Conservation (phyloP, 2,888 invertebrate species). For the Eilema depressum region DNA sequence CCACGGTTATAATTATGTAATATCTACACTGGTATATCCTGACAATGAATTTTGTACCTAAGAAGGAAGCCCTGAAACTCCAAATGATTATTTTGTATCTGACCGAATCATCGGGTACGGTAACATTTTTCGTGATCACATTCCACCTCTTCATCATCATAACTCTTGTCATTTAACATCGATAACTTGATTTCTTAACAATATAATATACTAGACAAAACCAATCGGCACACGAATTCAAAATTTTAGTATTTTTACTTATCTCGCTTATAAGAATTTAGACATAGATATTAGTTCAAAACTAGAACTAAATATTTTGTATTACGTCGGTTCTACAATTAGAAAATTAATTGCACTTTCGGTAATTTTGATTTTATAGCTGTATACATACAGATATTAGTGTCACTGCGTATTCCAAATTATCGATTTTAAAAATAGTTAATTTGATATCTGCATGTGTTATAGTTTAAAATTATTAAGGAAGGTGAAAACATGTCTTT, state of each 20-base stretch:
- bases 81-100: neutral
- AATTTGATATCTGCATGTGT: constrained; percentile 41
- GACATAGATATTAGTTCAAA: constrained; percentile 37
- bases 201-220: constrained; percentile 18
- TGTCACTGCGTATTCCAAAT: constrained; percentile 27
- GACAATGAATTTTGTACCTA: neutral
- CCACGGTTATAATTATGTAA: neutral
- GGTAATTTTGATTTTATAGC: constrained; percentile 31
- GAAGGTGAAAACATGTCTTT: constrained; percentile 16
- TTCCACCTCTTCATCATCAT: constrained; percentile 24
- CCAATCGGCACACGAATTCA: constrained; percentile 35
- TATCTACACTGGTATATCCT: neutral
- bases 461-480: constrained; percentile 15
- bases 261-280: constrained; percentile 42
- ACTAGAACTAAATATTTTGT: constrained; percentile 31
- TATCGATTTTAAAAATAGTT: constrained; percentile 26
- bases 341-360: constrained; percentile 37
- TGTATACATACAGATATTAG: constrained; percentile 15
- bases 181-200: constrained; percentile 27
- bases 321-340: constrained; percentile 30
- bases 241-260: constrained; percentile 22
- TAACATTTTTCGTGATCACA: constrained; percentile 13
- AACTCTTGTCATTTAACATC: constrained; percentile 25
- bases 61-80: neutral
- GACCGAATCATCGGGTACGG: neutral